Base-by-base conservation (phyloP, 2,888 invertebrate genomes). In the Orthosia gothica region DNA sequence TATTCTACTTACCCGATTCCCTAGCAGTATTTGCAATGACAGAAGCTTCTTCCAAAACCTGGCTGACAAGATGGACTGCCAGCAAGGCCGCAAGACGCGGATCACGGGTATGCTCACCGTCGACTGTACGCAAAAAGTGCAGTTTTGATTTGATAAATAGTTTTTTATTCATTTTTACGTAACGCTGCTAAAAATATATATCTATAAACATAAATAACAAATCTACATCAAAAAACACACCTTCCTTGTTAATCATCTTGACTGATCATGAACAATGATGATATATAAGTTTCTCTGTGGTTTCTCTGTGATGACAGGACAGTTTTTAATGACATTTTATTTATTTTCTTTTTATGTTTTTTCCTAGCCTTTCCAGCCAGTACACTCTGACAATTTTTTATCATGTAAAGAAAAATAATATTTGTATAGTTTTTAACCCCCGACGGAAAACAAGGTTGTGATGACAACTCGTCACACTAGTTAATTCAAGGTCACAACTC, bases 21-120 rank as follows among this genome's bases (percentile, higher is more conserved):
- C 84, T 86, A 50, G 92, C 93, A 71, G 93, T 91, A 84, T 93
- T 94, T 12, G 91, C 94, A 81, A 95, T 93, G 69, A 92, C 87
- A 79, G 89, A 93, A 1, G 96, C 96, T 83, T 96, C 96, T 54
- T 96, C 94, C 69, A 96, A 87, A 15, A 96, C 91, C 85, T 95
- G 93, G 67, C 92, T 92, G 26, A 96, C 94, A 50, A 96, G 89
- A 82, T 94, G 94, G 13, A 94, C 89, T 52, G 96, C 96, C 66
- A 93, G 77, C 70, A 93, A 83, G 18, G 91, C 91, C 18, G 93
- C 94, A 52, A 91, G 68, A 1, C 90, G 90, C 15, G 90, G 86
- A 68, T 93, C 91, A 66, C 86, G 86, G 16, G 82, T 68, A 58
- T 87, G 79, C 40, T 91, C 91, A 58, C 80, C 85, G 47, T 90